Percentiles rank a stretch among this genome's conserved stretches.
These are phyloP conservation scores for Chionodraco myersi DNA, from an alignment of 2,113 vertebrate species.

Conservation along the genomic window DNA sequence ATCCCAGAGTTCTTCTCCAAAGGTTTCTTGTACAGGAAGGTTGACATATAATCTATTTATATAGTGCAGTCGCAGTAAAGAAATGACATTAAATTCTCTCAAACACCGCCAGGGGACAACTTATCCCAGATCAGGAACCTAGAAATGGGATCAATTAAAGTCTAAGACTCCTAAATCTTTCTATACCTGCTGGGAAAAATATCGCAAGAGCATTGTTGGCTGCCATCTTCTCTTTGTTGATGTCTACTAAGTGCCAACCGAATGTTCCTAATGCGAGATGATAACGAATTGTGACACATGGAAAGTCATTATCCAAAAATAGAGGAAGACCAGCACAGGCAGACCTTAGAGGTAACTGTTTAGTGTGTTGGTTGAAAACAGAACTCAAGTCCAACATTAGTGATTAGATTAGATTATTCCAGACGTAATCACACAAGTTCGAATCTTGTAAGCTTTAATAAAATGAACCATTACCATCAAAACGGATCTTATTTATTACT, in stretches of 20 bases:
- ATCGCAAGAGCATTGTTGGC: background rate
- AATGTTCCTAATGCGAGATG: background rate
- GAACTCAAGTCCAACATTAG: too few relatives aligned
- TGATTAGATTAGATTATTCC: too few relatives aligned
- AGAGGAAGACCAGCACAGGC: background rate
- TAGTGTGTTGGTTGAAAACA: too few relatives aligned
- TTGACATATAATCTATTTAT: background rate
- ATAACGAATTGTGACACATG: constrained; percentile 20
- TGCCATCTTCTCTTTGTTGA: background rate
- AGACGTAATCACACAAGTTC: background rate
- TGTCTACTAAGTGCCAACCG: background rate
- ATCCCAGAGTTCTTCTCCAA: background rate
- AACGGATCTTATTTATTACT: background rate
- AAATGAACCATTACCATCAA: background rate
- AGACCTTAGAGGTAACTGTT: background rate
- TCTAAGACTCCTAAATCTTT: background rate
- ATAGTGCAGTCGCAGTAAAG: background rate
- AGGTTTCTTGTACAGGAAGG: background rate
- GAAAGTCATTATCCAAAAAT: constrained; percentile 24
- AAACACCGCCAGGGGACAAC: constrained; percentile 10
- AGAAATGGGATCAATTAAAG: background rate
- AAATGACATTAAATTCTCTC: background rate
- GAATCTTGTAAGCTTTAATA: background rate
- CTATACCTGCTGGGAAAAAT: background rate
- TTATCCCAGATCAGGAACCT: background rate